phyloP scores from a whole-genome alignment of 2,797 vertebrate genomes.

The Smutsia temminckii region DNA sequence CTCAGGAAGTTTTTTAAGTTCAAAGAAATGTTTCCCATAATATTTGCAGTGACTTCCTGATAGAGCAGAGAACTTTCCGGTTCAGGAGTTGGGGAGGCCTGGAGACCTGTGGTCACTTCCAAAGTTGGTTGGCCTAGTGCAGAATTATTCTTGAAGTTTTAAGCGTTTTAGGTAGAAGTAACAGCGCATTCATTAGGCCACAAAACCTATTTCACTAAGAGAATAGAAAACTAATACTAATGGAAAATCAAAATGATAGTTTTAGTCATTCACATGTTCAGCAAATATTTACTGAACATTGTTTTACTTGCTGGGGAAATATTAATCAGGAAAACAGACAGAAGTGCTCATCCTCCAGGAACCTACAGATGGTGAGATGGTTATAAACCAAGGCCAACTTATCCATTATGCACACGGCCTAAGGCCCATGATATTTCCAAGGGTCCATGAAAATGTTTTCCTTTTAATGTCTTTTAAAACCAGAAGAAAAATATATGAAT shows the following conservation, averaged over 20 bases:
- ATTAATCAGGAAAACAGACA: background rate
- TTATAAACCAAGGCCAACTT: background rate
- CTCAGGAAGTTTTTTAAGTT: constrained; percentile 1
- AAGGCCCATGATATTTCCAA: background rate
- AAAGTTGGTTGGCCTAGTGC: background rate
- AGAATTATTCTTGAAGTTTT: background rate
- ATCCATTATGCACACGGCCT: background rate
- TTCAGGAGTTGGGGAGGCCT: background rate
- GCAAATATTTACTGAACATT: constrained; percentile 11
- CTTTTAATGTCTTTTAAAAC: background rate
- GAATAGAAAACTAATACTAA: constrained; percentile 12
- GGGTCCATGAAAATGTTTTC: background rate
- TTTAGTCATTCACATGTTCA: background rate
- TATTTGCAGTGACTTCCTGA: constrained; percentile 18
- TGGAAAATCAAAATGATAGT: constrained; percentile 14
- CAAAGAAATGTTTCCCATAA: background rate
- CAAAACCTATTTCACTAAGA: background rate
- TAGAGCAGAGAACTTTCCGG: background rate
- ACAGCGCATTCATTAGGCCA: background rate
- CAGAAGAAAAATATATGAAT: background rate
- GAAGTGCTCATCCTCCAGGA: background rate
- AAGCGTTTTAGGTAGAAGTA: background rate
- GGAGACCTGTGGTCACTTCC: background rate
- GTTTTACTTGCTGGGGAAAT: background rate
- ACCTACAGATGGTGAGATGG: background rate